phyloP scores from a whole-genome alignment of 2,797 vertebrate species.

The Syndactyla subalaris region DNA sequence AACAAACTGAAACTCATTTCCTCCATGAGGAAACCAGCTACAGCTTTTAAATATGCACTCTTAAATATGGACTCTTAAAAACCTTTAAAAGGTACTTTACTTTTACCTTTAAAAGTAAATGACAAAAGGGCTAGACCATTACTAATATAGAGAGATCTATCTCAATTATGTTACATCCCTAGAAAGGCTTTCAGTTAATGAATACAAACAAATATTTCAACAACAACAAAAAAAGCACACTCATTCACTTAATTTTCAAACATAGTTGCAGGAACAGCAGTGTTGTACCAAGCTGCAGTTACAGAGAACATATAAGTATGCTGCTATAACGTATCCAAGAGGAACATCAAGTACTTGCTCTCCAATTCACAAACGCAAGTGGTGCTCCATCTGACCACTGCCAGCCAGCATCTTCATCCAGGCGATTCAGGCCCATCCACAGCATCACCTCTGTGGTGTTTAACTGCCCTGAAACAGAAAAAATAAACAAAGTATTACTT shows the following conservation, averaged over 20 bases:
- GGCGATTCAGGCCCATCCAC: slow-evolving; percentile 90
- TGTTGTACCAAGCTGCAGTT: background rate
- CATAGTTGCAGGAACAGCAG: background rate
- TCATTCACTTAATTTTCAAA: background rate
- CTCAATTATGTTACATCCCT: background rate
- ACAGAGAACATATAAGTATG: background rate
- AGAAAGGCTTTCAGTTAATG: background rate
- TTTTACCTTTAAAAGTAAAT: background rate
- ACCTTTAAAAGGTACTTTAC: too few species aligned
- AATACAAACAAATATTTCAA: background rate
- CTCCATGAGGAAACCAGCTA: background rate
- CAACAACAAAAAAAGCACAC: background rate
- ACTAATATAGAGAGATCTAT: background rate
- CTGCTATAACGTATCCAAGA: background rate
- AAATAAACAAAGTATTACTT: background rate
- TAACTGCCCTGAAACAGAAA: slow-evolving; percentile 81
- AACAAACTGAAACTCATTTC: background rate
- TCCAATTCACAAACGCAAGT: slow-evolving; percentile 85
- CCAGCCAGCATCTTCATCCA: slow-evolving; percentile 86
- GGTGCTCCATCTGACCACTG: slow-evolving; percentile 92
- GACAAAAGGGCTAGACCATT: background rate
- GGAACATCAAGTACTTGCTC: slow-evolving; percentile 66
- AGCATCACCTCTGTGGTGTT: slow-evolving; percentile 77
- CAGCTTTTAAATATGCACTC: background rate
- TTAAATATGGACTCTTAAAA: background rate